Base-by-base conservation (phyloP, 2,797 vertebrate species). In the Vultur gryphus region DNA sequence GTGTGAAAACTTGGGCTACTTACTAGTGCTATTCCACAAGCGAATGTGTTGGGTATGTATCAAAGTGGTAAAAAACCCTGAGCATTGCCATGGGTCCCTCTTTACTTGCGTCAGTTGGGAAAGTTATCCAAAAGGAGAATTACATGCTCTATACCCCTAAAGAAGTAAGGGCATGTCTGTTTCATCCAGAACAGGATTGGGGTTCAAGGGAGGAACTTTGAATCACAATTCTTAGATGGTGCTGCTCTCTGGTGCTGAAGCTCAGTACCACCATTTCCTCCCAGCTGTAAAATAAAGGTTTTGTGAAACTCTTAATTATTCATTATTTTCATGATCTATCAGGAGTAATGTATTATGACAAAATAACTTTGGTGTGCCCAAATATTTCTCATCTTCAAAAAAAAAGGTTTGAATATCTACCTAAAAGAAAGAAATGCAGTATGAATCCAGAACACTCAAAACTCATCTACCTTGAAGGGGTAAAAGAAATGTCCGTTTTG, bases 221-320 rank as follows among this genome's bases (percentile, higher is more conserved):
- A 89, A 61, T 55, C 41, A 65, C 59, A 92, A 67, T 80, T 95
- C 81, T 97, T 92, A 67, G 90, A 96, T 96, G 37, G 73, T 97
- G 94, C 94, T 97, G 95, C 96, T 96, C 96, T 94, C 96, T 97
- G 95, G 95, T 96, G 96, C 92, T 95, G 86, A 87, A 95, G 92
- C 84, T 94, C 79, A 95, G 90, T 96, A 94, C 92, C 95, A 87
- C 44, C 70, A 93, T 77, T 89, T 80, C 37, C 64, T 92, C 16
- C 33, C 24, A 57, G 2, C 12, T 79, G 25, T 77, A 65, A 91
- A 89, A 66, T 10, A n/a, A 89, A 73, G 5, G 6, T 70, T 82
- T 87, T 54, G 23, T 17, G 46, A 82, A 90, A 49, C 4, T 67
- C 28, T 59, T 31, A 33, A 5, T 44, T 62, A 44, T 70, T 4